Percentiles rank a stretch among this genome's conserved stretches.
These are phyloP conservation scores for Perognathus longimembris DNA, from an alignment of 2,113 vertebrate species.

Conservation along the genomic window DNA sequence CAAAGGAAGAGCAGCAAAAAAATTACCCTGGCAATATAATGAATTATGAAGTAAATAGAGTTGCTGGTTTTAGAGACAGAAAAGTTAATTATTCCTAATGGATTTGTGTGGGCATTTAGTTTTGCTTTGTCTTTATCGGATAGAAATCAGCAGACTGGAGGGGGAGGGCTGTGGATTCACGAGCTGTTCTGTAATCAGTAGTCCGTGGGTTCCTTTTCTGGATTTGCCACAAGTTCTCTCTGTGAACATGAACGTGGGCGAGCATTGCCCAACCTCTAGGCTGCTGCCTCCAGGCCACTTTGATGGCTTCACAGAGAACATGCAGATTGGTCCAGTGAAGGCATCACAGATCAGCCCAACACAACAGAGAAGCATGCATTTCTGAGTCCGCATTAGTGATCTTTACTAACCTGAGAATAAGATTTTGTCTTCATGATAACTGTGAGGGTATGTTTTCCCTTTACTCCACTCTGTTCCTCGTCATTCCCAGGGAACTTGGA, in stretches of 20 bases:
- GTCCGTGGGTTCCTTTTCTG: not conserved
- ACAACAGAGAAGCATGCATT: not conserved
- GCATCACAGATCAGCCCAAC: not conserved
- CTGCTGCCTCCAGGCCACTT: not conserved
- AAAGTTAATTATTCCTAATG: not conserved
- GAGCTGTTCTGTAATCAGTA: not conserved
- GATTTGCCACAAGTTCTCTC: not conserved
- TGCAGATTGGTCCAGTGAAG: not conserved
- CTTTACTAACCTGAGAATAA: not conserved
- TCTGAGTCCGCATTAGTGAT: not conserved
- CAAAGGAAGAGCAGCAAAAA: not conserved
- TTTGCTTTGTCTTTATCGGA: slow-evolving; percentile 39
- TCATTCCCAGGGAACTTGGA: not conserved
- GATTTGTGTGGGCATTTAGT: not conserved
- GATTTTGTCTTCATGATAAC: not conserved
- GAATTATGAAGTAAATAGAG: not conserved
- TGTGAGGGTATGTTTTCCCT: not conserved
- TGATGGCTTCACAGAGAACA: not conserved
- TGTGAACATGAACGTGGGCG: rapidly evolving
- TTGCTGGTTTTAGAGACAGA: not conserved
- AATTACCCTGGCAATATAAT: not conserved
- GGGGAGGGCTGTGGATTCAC: too few relatives aligned
- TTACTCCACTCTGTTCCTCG: not conserved
- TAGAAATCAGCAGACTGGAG: not conserved
- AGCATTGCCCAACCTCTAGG: not conserved